Evolutionary conservation across 2,113 vertebrate species (phyloP), one percentile per base, ranked within the genome.

Genomic region (Elachura formosa): DNA sequence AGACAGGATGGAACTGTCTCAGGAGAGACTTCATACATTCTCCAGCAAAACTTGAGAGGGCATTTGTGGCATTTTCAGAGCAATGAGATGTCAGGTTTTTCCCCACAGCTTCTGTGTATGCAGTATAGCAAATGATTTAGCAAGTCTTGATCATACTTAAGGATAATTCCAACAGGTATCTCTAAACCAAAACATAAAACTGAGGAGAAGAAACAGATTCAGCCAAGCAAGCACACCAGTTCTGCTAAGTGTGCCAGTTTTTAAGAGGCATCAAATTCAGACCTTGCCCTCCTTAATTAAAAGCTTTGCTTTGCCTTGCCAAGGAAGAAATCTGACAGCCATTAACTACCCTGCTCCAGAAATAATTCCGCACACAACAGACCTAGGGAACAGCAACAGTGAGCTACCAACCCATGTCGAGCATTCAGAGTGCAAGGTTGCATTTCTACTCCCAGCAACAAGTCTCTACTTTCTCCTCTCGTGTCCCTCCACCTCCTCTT

Each of bases 351-450:
- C 63, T 62, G 72, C 48, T 74, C 43, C 90, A 91, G 58, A 93
- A 95, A 84, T 79, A 75, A 89, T 41, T 82, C 67, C 64, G 76
- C 66, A 79, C 56, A 51, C 36, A 92, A 46, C 41, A 78, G 61
- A 75, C 0, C 0, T 9, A 66, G 0, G 3, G 36, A 87, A 51
- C 46, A 81, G 62, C 69, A 89, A 80, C 61, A 75, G 46, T 12
- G 62, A 83, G 72, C 84, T 78, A 54, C 84, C 26, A 89, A 88
- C 36, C 89, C 96, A 94, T 90, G 43, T 89, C 22, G 14, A 96
- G 91, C 95, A 89, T 98, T 96, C 87, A 79, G 79, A 98, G 90
- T 73, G 89, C n/a, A 51, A 93, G 25, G 36, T 8, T 67, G n/a
- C 59, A 40, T 61, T 87, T 40, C 52, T 16, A 55, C 9, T 15